These are phyloP conservation scores for Electrophaes corylata DNA, from an alignment of 2,888 invertebrate species.

Conservation along the genomic window DNA sequence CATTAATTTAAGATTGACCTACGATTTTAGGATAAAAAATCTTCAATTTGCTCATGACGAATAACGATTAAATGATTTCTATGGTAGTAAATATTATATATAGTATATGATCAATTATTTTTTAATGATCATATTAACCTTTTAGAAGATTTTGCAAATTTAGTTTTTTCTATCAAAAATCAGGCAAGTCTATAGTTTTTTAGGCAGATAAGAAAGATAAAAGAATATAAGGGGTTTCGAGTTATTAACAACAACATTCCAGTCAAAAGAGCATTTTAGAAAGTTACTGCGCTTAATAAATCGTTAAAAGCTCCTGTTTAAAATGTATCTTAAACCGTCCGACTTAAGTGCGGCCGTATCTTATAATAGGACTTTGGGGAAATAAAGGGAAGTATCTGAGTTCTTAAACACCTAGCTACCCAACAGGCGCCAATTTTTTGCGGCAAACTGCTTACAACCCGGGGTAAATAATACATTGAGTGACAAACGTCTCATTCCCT, in stretches of 20 bases:
- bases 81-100: no score
- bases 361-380: conserved; percentile 51
- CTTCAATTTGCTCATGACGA: no score
- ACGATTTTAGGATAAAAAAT: no score
- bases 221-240: no score
- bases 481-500: conserved; percentile 73
- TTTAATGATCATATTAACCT: no score
- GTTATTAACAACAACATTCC: conserved; percentile 16
- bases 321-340: conserved; percentile 45
- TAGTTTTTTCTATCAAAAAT: no score
- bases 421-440: conserved; percentile 45
- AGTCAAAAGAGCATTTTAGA: conserved; percentile 36
- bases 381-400: conserved; percentile 47
- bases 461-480: conserved; percentile 75
- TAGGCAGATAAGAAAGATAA: no score
- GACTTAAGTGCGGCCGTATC: conserved; percentile 47
- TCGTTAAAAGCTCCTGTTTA: conserved; percentile 38
- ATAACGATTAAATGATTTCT: no score
- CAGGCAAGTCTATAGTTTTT: no score
- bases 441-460: conserved; percentile 50
- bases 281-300: conserved; percentile 41
- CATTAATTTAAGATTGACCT: no score
- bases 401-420: conserved; percentile 44
- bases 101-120: no score
- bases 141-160: no score